Conservation (phyloP, 2,797 vertebrate genomes). For the Neomorphus geoffroyi region DNA sequence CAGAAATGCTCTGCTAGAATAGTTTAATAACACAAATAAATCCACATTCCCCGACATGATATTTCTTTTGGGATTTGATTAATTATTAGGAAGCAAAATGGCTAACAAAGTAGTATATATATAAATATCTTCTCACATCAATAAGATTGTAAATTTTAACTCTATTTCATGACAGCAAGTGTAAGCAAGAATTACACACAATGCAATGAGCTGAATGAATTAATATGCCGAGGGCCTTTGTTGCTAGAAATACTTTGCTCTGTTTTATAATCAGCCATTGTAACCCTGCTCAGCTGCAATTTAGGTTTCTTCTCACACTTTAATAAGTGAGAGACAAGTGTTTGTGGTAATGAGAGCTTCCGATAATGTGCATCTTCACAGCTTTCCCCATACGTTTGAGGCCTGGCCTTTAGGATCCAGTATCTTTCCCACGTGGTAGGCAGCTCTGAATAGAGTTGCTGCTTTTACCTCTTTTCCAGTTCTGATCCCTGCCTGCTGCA, state of each 20-base stretch:
- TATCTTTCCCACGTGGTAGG: not conserved
- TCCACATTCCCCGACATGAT: conserved; percentile 45
- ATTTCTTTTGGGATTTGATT: conserved; percentile 72
- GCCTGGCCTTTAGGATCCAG: not conserved
- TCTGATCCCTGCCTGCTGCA: not conserved
- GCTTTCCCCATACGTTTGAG: not conserved
- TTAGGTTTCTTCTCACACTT: conserved; percentile 52
- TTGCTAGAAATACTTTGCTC: conserved; percentile 70
- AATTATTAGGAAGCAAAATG: conserved; percentile 78
- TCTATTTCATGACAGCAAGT: conserved; percentile 70
- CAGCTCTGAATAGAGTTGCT: not conserved
- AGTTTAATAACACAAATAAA: conserved; percentile 74
- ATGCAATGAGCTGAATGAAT: conserved; percentile 66
- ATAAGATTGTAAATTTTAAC: conserved; percentile 74
- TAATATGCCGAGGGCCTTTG: conserved; percentile 62
- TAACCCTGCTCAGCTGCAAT: conserved; percentile 56
- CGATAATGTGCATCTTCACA: not conserved
- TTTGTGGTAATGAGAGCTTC: not conserved
- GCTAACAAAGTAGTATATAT: conserved; percentile 75
- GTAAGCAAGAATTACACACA: conserved; percentile 77
- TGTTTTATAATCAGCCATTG: conserved; percentile 54
- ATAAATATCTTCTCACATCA: conserved; percentile 76
- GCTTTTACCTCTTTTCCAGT: not conserved
- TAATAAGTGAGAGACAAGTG: not conserved
- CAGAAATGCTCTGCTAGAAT: conserved; percentile 59